A percentile compares a stretch with the other conserved stretches of the same genome.
Conservation (phyloP, 1,140 invertebrate genomes). For the Drosophila pandora region DNA sequence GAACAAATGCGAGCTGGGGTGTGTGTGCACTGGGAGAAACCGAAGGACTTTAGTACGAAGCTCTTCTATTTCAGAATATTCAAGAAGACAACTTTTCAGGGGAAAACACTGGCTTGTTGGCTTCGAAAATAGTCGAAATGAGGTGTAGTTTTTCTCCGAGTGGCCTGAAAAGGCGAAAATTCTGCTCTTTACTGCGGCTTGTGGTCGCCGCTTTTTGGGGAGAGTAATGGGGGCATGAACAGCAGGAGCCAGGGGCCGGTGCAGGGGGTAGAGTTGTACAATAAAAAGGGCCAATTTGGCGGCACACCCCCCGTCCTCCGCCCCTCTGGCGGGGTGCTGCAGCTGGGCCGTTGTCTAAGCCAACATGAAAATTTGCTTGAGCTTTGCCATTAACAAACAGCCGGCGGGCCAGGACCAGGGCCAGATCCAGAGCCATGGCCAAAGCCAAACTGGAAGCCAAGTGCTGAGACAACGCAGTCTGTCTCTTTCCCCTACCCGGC, state of each 20-base stretch:
- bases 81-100: too few species aligned
- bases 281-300: constrained; percentile 71
- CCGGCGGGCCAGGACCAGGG: constrained; percentile 35
- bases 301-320: background rate
- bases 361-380: constrained; percentile 57
- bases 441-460: constrained; percentile 30
- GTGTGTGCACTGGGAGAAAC: constrained; percentile 7
- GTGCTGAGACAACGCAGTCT: constrained; percentile 19
- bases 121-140: background rate
- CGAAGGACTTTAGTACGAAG: background rate
- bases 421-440: constrained; percentile 2
- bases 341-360: constrained; percentile 63
- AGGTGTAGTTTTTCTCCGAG: background rate
- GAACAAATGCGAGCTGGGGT: background rate
- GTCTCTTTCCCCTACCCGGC: background rate
- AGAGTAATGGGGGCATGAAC: background rate
- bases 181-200: constrained; percentile 49
- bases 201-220: constrained; percentile 28
- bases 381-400: constrained; percentile 59
- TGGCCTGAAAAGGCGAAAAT: constrained; percentile 14
- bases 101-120: background rate
- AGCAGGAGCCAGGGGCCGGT: background rate
- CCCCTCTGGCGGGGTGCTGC: constrained; percentile 14
- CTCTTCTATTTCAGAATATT: too few species aligned
- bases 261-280: constrained; percentile 34